Evolutionary conservation across 2,888 invertebrate genomes (phyloP).

Genomic region (Dynastes maya): DNA sequence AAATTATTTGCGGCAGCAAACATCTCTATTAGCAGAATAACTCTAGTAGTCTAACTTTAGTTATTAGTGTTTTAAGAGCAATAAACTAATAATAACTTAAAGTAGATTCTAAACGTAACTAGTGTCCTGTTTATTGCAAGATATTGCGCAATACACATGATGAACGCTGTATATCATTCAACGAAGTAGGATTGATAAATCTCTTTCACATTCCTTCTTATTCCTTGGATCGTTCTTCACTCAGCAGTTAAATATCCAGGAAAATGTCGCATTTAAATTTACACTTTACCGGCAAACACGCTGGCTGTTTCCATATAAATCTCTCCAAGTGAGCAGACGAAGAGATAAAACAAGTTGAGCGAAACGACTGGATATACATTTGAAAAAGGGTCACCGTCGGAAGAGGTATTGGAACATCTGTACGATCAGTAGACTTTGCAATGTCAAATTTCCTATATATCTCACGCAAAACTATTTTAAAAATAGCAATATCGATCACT

Average conservation of each 20-base stretch:
- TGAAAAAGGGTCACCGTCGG: slow-evolving; percentile 2
- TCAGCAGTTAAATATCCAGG: slow-evolving; percentile 17
- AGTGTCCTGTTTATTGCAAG: too few species aligned
- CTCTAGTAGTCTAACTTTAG: too few species aligned
- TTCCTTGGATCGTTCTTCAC: not conserved
- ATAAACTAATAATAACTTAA: too few species aligned
- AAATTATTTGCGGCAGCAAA: too few species aligned
- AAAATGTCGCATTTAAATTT: slow-evolving; percentile 25
- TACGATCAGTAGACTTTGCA: not conserved
- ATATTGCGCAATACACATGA: too few species aligned
- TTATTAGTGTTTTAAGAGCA: too few species aligned
- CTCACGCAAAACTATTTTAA: not conserved
- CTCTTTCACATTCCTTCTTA: slow-evolving; percentile 8
- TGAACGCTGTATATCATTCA: not conserved
- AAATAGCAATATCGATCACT: not conserved
- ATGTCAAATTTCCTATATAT: not conserved
- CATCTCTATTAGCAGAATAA: too few species aligned
- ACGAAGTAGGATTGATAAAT: not conserved
- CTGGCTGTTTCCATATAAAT: slow-evolving; percentile 7
- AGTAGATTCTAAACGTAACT: too few species aligned
- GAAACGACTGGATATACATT: slow-evolving; percentile 25
- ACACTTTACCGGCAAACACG: slow-evolving; percentile 1
- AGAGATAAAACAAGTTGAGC: slow-evolving; percentile 17
- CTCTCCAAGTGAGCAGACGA: not conserved
- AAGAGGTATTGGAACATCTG: not conserved